Evolutionary conservation across 2,888 invertebrate species (phyloP).

Genomic region (Orgyia antiqua): DNA sequence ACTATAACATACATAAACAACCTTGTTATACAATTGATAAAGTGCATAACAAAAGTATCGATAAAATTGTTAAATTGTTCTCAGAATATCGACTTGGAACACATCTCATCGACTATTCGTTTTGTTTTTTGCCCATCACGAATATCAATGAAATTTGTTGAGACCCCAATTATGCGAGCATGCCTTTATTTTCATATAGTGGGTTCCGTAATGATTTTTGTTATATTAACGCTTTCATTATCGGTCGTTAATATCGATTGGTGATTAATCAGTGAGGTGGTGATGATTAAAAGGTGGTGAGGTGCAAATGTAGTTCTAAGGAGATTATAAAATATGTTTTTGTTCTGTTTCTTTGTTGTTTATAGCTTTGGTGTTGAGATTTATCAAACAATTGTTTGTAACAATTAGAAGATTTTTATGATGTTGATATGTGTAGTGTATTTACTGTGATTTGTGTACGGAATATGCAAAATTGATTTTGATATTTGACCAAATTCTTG

Average conservation of each 20-base stretch:
- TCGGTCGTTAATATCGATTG: constrained; percentile 30
- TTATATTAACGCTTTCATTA: constrained; percentile 28
- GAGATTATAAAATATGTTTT: constrained; percentile 16
- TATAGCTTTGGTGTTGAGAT: background rate
- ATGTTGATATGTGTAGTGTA: too few species aligned
- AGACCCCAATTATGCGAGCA: constrained; percentile 64
- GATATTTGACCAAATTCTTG: too few species aligned
- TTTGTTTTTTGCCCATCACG: constrained; percentile 75
- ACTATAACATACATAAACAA: constrained; percentile 15
- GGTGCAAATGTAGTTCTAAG: constrained; percentile 29
- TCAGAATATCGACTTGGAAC: constrained; percentile 59
- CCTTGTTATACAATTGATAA: constrained; percentile 17
- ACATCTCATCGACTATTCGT: constrained; percentile 66
- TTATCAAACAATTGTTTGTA: too few species aligned
- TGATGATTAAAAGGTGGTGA: constrained; percentile 26
- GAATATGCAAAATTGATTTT: too few species aligned
- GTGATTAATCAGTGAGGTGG: constrained; percentile 24
- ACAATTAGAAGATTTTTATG: too few species aligned
- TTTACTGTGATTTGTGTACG: too few species aligned
- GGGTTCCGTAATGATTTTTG: constrained; percentile 41
- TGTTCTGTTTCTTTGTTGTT: constrained; percentile 1
- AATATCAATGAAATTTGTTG: constrained; percentile 77
- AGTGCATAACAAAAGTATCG: constrained; percentile 7
- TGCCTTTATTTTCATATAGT: constrained; percentile 60
- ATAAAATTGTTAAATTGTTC: constrained; percentile 37